Evolutionary conservation across 2,888 invertebrate species (phyloP), one percentile per base, ranked within the genome.

Genomic region (Iphiclides podalirius): DNA sequence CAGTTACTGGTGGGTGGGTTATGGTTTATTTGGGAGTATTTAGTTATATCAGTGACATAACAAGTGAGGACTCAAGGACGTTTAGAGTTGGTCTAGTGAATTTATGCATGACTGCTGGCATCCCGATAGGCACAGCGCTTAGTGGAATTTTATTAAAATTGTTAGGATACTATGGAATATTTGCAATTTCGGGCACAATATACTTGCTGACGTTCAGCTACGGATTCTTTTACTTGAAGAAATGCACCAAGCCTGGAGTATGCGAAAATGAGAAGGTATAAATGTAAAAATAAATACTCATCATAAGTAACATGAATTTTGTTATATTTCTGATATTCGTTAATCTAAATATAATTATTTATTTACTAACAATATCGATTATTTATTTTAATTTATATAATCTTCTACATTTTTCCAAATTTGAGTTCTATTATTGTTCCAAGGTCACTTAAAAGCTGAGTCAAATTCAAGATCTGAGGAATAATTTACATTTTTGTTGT

Each of bases 1-100:
- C 90, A 0, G 40, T 91, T 0, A 84, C 90, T 0, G 91, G 91
- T 2, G 90, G 90, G 1, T 90, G 89, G 86, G 89, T 90, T 1
- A 79, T 89, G 62, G 80, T 90, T 48, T 90, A 83, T 40, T 73
- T 91, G 52, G 90, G 90, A n/a, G 84, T 92, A 43, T 90, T 92
- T 70, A 91, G 91, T 58, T 92, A 92, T 60, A 86, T 93, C 3
- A 90, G 91, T 62, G 91, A 91, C 39, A 85, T 91, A 4, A 90
- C 92, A 0, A 79, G 78, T 49, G 78, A 84, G 14, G 78, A 90
- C 54, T 79, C 79, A 0, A 86, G 92, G 52, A 93, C 93, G 0
- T 80, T 90, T 34, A 74, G 92, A 55, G 89, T 93, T 1, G 92
- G 92, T 0, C 75, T 92, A 6, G 84, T 90, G 2, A 92, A 92